Evolutionary conservation across 2,888 invertebrate genomes (phyloP), one percentile per base, ranked within the genome.

Genomic region (Dioctria rufipes): DNA sequence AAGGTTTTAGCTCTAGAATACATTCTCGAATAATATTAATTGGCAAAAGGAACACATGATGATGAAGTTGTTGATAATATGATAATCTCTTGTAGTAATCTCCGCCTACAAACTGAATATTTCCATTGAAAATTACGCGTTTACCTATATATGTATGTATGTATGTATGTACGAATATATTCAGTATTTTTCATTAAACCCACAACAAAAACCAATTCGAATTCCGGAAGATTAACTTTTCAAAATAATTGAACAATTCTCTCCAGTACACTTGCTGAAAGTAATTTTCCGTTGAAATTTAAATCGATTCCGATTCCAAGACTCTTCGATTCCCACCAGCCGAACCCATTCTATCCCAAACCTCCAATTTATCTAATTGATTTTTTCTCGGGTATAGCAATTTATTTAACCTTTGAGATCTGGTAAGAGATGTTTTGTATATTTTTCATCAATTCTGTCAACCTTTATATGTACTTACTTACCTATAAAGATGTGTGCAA

Each of bases 241-340:
- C 37, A 39, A 51, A 43, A 69, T 69, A 69, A 40, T 69, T 49
- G 46, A 69, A 51, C 69, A 69, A 69, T 69, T 69, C 49, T 51
- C 54, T 46, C 49, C 46, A 46, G 54, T 39, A 51, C 51, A 69
- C 49, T 69, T 46, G 37, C 49, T 51, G 49, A 69, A 69, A 51
- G 69, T 69, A 69, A 69, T 69, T 69, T 69, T 69, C 69, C 39
- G 51, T 69, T 69, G 49, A 69, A 69, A 69, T 69, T 69, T 69
- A 51, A 69, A 69, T 69, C 69, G 51, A 51, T 51, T 37, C 25
- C 40, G 37, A 25, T 54, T 49, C 25, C 25, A 2, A 25, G 25
- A 25, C 25, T 25, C 25, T 69, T 43, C 37, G 63, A 49, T 39
- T 37, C 51, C 37, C 49, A 43, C 40, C 51, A 11, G 25, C 25